Conservation (phyloP, 1,140 invertebrate genomes). For the Cheumatopsyche charites region DNA sequence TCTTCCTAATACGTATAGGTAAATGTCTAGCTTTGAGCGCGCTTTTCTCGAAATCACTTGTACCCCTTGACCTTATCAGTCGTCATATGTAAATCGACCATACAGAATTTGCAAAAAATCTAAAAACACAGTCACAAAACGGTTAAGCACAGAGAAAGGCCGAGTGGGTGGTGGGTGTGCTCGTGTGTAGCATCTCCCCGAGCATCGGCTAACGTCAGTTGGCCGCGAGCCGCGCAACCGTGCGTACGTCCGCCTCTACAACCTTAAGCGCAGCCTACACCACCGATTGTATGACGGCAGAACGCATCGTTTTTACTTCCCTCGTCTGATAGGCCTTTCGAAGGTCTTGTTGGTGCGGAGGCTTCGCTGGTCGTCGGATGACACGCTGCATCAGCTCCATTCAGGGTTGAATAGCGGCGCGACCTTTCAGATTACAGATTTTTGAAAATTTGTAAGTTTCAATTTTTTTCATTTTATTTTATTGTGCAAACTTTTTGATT, state of each 20-base stretch:
- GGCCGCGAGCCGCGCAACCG: background rate
- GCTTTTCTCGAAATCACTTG: no score
- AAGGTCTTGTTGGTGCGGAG: background rate
- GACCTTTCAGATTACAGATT: background rate
- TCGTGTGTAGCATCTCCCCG: constrained; percentile 24
- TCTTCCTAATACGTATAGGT: no score
- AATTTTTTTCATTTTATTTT: background rate
- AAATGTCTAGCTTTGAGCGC: no score
- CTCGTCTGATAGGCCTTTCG: background rate
- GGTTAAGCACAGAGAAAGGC: constrained; percentile 14
- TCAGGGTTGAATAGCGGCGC: background rate
- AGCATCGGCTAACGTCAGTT: constrained; percentile 36
- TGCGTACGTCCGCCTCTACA: background rate
- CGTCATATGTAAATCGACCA: no score
- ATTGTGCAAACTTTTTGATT: no score
- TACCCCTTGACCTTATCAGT: no score
- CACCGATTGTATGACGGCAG: constrained; percentile 5
- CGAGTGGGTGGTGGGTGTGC: background rate
- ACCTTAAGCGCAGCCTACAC: background rate
- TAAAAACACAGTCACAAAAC: background rate
- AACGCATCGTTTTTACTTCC: background rate
- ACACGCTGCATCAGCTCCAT: constrained; percentile 5
- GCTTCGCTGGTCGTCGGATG: background rate
- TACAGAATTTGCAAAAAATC: no score
- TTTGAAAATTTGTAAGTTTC: background rate